These are phyloP conservation scores for Perdita meconis DNA, from an alignment of 2,888 invertebrate genomes.

Conservation along the genomic window DNA sequence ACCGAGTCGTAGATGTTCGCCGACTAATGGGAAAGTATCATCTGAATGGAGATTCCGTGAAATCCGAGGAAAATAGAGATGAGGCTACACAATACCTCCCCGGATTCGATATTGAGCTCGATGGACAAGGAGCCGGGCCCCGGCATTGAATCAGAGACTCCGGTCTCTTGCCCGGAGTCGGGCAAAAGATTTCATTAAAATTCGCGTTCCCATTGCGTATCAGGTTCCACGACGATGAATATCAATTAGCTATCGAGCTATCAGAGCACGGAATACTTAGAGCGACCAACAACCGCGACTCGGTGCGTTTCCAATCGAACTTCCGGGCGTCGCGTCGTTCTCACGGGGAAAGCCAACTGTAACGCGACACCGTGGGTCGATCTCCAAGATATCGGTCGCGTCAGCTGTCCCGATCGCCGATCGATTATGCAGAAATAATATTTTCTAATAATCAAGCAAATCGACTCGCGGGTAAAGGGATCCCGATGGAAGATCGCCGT, in stretches of 20 bases:
- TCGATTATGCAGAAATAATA: slow-evolving; percentile 79
- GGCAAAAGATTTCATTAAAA: neutral
- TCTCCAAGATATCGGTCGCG: slow-evolving; percentile 38
- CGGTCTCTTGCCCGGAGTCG: neutral
- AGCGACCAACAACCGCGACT: neutral
- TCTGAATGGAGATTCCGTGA: slow-evolving; percentile 36
- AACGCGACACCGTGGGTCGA: slow-evolving; percentile 45
- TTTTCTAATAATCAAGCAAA: slow-evolving; percentile 77
- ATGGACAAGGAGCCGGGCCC: too few species aligned
- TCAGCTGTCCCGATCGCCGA: slow-evolving; percentile 34
- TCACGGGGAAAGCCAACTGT: slow-evolving; percentile 44
- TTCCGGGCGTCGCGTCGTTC: slow-evolving; percentile 40
- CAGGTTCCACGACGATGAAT: slow-evolving; percentile 22
- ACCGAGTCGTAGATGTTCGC: neutral
- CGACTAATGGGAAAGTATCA: slow-evolving; percentile 43
- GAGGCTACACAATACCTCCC: slow-evolving; percentile 25
- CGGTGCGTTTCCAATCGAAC: neutral
- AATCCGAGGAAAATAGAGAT: slow-evolving; percentile 39
- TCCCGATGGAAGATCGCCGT: slow-evolving; percentile 56
- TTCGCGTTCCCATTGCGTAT: neutral
- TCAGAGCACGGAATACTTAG: neutral
- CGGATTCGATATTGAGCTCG: slow-evolving; percentile 2
- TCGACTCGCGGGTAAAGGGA: slow-evolving; percentile 47
- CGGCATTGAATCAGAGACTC: neutral
- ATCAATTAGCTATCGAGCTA: slow-evolving; percentile 32